Conservation (phyloP, 2,888 invertebrate genomes). For the Bembecia ichneumoniformis region DNA sequence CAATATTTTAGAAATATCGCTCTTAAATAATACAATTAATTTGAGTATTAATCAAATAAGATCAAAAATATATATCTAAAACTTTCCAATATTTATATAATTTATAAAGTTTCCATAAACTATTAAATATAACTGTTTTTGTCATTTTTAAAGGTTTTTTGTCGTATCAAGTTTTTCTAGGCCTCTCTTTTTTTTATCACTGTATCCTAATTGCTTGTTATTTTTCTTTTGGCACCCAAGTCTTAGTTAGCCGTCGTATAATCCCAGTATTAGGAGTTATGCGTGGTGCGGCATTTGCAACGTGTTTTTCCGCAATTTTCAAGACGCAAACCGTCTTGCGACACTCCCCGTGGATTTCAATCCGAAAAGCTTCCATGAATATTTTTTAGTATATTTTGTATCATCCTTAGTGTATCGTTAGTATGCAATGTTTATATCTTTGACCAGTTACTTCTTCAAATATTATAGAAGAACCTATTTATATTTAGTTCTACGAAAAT, state of each 20-base stretch:
- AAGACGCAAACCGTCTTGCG: slow-evolving; percentile 43
- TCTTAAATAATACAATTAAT: no score
- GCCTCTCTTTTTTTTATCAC: neutral
- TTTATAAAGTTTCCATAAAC: no score
- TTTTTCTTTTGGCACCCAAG: slow-evolving; percentile 62
- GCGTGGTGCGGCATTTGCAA: slow-evolving; percentile 61
- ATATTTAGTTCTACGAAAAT: no score
- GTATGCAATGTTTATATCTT: slow-evolving; percentile 53
- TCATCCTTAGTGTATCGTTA: slow-evolving; percentile 69
- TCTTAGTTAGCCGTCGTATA: slow-evolving; percentile 61
- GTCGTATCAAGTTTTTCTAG: no score
- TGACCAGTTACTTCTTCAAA: no score
- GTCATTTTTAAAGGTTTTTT: no score
- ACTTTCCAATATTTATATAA: no score
- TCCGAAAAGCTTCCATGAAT: slow-evolving; percentile 71
- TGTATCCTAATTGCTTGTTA: slow-evolving; percentile 57
- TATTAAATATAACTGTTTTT: no score
- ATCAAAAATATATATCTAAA: no score
- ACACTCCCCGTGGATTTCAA: slow-evolving; percentile 55
- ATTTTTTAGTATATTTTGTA: slow-evolving; percentile 71
- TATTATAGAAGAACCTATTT: no score
- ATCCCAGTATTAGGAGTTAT: slow-evolving; percentile 68
- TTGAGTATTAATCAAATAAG: no score
- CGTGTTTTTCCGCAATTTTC: slow-evolving; percentile 63
- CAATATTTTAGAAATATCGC: no score